Base-by-base conservation (phyloP, 2,797 vertebrate genomes). In the Picus viridis region DNA sequence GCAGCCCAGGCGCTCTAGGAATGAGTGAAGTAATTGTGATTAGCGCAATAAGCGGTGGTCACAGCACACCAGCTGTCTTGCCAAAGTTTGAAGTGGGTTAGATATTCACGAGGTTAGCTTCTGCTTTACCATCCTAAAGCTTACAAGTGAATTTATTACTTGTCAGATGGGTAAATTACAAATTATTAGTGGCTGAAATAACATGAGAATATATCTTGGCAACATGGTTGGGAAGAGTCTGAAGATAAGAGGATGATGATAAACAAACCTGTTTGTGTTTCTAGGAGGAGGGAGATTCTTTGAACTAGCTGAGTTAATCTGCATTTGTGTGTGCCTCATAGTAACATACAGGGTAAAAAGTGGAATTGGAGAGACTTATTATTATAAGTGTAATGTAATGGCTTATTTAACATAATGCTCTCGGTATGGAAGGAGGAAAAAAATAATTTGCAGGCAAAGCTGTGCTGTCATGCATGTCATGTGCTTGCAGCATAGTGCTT, bases 21-120 rank as follows among this genome's bases (percentile, higher is more conserved):
- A 74, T 1, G 30, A 85, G 53, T 8, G 81, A 53, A 65, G 74
- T 43, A 64, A 85, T 61, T 93, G 85, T 26, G 73, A 75, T 81
- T 68, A 68, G 57, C 2, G 8, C 26, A n/a, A 77, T 74, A 86
- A 76, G 32, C 1, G 2, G 10, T 69, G 76, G 57, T 27, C 81
- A 41, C 67, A 91, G 92, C n/a, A 22, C 15, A 49, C 63, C 92
- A 91, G 83, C 87, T 95, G 87, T 78, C 73, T 88, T 57, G 16
- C 24, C 39, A 68, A 22, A 81, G 32, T 83, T 92, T 88, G 51
- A 86, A 81, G 49, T 90, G 81, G 71, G 75, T 96, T 88, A 78
- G 86, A 14, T 61, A 81, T 87, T 96, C 16, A 43, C 71, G 67
- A 87, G 30, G 83, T 89, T 32, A 57, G n/a, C 45, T 78, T 64